These are phyloP conservation scores for Tenthredo mesomela DNA, from an alignment of 2,888 invertebrate genomes.

Conservation along the genomic window DNA sequence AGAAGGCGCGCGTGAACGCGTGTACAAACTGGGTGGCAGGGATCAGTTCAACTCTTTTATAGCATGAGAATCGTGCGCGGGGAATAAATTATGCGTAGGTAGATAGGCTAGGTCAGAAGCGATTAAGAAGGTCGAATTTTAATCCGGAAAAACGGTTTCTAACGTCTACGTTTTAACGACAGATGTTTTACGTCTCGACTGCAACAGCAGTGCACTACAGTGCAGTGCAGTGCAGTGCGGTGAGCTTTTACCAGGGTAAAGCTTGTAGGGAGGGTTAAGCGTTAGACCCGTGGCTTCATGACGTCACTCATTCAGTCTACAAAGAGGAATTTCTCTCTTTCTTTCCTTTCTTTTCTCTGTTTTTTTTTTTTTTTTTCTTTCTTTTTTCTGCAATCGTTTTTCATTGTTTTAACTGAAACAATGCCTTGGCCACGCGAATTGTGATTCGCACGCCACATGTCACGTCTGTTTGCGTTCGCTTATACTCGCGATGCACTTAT, in stretches of 20 bases:
- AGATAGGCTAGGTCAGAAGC: slow-evolving; percentile 61
- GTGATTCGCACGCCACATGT: slow-evolving; percentile 53
- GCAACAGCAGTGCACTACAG: background rate
- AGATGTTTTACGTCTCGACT: slow-evolving; percentile 31
- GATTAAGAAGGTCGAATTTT: slow-evolving; percentile 66
- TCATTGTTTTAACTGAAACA: slow-evolving; percentile 49
- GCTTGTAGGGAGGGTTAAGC: background rate
- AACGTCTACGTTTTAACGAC: background rate
- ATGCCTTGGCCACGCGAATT: slow-evolving; percentile 44
- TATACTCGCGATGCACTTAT: slow-evolving; percentile 1
- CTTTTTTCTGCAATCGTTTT: slow-evolving; percentile 14
- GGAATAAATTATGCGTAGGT: slow-evolving; percentile 63
- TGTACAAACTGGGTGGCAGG: slow-evolving; percentile 10
- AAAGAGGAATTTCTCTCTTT: slow-evolving; percentile 18
- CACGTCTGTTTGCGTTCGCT: slow-evolving; percentile 17
- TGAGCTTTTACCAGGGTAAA: background rate
- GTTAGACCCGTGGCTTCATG: slow-evolving; percentile 25
- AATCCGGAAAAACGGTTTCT: slow-evolving; percentile 63
- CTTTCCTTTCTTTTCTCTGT: background rate
- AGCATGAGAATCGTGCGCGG: slow-evolving; percentile 54
- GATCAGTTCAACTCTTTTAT: slow-evolving; percentile 41
- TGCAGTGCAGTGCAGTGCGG: background rate
- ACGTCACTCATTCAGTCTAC: slow-evolving; percentile 19
- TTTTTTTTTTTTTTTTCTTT: background rate
- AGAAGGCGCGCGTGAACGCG: slow-evolving; percentile 21